These are phyloP conservation scores for Bactericera cockerelli DNA, from an alignment of 1,140 invertebrate species.

Conservation along the genomic window DNA sequence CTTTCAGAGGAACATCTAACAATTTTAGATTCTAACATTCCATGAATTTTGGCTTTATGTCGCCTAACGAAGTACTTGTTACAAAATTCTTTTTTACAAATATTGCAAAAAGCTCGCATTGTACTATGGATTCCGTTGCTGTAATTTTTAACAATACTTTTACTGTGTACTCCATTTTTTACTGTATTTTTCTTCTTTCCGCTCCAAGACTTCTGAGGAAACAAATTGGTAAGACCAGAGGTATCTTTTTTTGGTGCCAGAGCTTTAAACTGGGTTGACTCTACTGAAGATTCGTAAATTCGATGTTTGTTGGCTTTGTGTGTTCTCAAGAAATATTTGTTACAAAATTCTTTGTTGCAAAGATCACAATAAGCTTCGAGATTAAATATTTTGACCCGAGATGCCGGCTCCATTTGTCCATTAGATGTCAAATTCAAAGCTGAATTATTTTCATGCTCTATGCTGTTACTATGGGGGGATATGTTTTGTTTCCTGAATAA, in stretches of 20 bases:
- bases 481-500: not conserved
- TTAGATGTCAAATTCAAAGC: conserved; percentile 4
- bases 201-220: not conserved
- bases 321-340: conserved; percentile 98
- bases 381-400: conserved; percentile 55
- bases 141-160: conserved; percentile 23
- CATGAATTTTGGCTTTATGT: conserved; percentile 40
- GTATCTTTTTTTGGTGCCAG: not conserved
- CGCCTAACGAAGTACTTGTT: conserved; percentile 57
- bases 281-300: conserved; percentile 51
- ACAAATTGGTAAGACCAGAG: not conserved
- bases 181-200: not conserved
- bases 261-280: conserved; percentile 23
- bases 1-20: too few relatives aligned
- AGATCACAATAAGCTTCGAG: conserved; percentile 89
- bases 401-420: not conserved
- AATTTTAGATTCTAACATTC: conserved; percentile 30
- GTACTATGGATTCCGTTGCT: conserved; percentile 30
- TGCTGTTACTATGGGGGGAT: not conserved
- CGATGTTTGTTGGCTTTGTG: conserved; percentile 92
- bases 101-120: conserved; percentile 32
- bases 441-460: not conserved
- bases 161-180: not conserved
- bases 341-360: conserved; percentile 99
- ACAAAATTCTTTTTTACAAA: conserved; percentile 53